A percentile compares a stretch with the other conserved stretches of the same genome.
phyloP scores from a whole-genome alignment of 2,888 invertebrate genomes.

The Drosophila barbarae region DNA sequence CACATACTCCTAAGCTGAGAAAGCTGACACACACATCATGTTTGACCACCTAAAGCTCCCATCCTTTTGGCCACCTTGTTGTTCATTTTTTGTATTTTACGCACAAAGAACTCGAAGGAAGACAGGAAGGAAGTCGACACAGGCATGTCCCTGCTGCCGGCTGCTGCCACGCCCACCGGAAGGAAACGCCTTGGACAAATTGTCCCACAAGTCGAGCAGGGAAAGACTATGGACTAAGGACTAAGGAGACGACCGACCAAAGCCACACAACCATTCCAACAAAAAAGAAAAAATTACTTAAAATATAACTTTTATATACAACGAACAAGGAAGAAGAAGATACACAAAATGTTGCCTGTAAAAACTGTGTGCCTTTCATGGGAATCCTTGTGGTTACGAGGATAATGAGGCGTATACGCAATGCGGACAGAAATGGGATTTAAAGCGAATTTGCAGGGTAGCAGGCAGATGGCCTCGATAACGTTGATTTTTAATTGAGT shows the following conservation, averaged over 20 bases:
- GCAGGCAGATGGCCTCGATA: not conserved
- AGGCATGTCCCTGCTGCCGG: constrained; percentile 46
- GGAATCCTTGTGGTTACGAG: constrained; percentile 29
- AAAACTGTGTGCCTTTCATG: constrained; percentile 26
- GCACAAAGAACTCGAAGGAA: constrained; percentile 29
- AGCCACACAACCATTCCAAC: constrained; percentile 7
- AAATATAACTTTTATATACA: constrained; percentile 32
- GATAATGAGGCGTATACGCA: constrained; percentile 45
- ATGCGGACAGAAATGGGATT: constrained; percentile 27
- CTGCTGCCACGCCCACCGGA: constrained; percentile 46
- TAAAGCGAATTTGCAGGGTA: constrained; percentile 8
- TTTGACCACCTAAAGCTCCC: constrained; percentile 26
- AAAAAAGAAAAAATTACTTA: constrained; percentile 28
- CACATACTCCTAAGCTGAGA: constrained; percentile 6
- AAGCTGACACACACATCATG: constrained; percentile 36
- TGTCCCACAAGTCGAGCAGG: constrained; percentile 33
- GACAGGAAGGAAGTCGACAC: constrained; percentile 66
- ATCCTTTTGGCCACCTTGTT: constrained; percentile 12
- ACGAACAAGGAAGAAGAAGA: constrained; percentile 2
- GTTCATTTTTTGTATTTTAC: constrained; percentile 31
- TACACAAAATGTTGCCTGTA: constrained; percentile 10
- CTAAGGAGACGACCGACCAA: constrained; percentile 8
- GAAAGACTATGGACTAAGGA: constrained; percentile 12
- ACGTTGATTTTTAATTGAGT: not conserved
- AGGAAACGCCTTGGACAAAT: constrained; percentile 63